Conservation (phyloP, 2,888 invertebrate species). For the Agonopterix alstromeriana region DNA sequence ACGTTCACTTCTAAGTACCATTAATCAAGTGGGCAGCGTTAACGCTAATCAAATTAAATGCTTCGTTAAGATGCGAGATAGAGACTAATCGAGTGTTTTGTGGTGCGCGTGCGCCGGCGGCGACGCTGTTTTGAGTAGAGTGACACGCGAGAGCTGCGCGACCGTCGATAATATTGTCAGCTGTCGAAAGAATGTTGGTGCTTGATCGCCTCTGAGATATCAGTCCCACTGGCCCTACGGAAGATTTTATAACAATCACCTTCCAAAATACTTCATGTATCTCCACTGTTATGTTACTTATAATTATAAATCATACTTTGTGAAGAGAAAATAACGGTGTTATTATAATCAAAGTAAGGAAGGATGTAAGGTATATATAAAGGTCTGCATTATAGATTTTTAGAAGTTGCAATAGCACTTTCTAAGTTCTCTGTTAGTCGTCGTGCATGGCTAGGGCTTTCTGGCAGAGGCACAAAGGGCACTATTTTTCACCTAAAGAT, state of each 20-base stretch:
- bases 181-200: slow-evolving; percentile 25
- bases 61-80: slow-evolving; percentile 43
- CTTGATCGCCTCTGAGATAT: slow-evolving; percentile 11
- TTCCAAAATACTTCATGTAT: no score
- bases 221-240: background rate
- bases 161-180: slow-evolving; percentile 27
- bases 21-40: slow-evolving; percentile 38
- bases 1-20: slow-evolving; percentile 20
- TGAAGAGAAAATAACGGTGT: no score
- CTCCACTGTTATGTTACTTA: no score
- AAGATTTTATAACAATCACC: no score
- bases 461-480: slow-evolving; percentile 48
- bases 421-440: slow-evolving; percentile 2
- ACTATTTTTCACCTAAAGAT: slow-evolving; percentile 65
- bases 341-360: no score
- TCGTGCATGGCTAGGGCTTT: slow-evolving; percentile 17
- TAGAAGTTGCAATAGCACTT: background rate
- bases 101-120: slow-evolving; percentile 13
- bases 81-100: slow-evolving; percentile 18
- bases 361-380: no score
- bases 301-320: no score
- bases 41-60: slow-evolving; percentile 50
- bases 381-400: no score
- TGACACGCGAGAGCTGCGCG: slow-evolving; percentile 16
- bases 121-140: slow-evolving; percentile 22